Conservation (phyloP, 2,797 vertebrate species). For the Myotis myotis region DNA sequence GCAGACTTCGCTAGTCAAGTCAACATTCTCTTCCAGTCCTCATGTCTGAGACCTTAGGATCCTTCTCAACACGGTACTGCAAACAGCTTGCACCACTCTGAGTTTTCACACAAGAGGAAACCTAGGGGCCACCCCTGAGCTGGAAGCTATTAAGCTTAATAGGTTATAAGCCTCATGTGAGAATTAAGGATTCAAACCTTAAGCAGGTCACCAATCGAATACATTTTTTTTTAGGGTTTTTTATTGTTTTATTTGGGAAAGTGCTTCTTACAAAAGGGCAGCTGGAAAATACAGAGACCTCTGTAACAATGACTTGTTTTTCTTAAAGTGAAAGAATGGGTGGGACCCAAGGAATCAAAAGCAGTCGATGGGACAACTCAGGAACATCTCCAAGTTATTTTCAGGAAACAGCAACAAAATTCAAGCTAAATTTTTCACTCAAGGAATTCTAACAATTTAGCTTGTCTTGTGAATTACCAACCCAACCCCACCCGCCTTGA, state of each 20-base stretch:
- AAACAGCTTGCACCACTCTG: background rate
- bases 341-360: constrained; percentile 76
- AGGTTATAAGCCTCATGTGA: background rate
- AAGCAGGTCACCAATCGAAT: background rate
- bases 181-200: constrained; percentile 14
- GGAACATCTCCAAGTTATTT: constrained; percentile 81
- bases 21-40: background rate
- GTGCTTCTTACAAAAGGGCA: constrained; percentile 90
- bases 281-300: constrained; percentile 87
- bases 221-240: background rate
- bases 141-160: background rate
- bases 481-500: background rate
- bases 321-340: constrained; percentile 83
- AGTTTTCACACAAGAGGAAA: background rate
- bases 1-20: constrained; percentile 34
- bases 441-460: constrained; percentile 71
- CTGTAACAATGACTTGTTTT: constrained; percentile 84
- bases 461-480: constrained; percentile 58
- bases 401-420: constrained; percentile 79
- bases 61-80: background rate
- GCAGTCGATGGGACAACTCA: constrained; percentile 80
- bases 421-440: constrained; percentile 80
- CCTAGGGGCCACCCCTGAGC: background rate
- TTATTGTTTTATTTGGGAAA: constrained; percentile 87
- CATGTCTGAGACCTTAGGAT: background rate